Evolutionary conservation across 35 echinoderm and acorn worm genomes (phyloP).

Genomic region (Lytechinus variegatus): DNA sequence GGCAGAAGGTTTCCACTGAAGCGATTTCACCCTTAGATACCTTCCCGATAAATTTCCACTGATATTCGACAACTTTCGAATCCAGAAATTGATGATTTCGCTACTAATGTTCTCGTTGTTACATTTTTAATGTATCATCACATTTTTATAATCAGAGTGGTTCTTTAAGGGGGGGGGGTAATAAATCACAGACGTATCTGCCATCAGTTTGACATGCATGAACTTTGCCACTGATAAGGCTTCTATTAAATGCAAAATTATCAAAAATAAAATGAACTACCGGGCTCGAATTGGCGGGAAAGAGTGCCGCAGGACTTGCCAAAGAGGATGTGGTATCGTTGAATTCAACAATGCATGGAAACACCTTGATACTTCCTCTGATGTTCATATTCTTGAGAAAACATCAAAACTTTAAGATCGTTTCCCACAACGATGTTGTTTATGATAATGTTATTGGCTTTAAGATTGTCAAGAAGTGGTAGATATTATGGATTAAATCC

Average conservation of each 20-base stretch:
- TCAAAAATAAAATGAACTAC: background rate
- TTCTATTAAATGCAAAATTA: background rate
- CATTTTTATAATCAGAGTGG: too few relatives aligned
- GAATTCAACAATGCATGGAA: background rate
- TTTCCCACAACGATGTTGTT: background rate
- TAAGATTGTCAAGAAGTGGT: background rate
- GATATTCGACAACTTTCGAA: background rate
- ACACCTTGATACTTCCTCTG: background rate
- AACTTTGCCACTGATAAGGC: background rate
- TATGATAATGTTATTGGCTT: too few relatives aligned
- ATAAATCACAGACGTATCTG: background rate
- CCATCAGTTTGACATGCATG: background rate
- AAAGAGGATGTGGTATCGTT: background rate
- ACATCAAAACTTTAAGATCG: background rate
- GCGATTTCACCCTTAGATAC: background rate
- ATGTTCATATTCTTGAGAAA: background rate
- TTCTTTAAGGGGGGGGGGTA: too few relatives aligned
- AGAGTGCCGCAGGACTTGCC: background rate
- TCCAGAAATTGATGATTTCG: background rate
- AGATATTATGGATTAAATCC: background rate
- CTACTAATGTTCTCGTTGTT: too few relatives aligned
- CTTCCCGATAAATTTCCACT: background rate
- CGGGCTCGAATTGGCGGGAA: background rate
- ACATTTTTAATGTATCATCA: too few relatives aligned
- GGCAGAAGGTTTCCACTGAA: background rate